These are phyloP conservation scores for Conus betulinus DNA, from an alignment of 1,140 invertebrate species.

Conservation along the genomic window DNA sequence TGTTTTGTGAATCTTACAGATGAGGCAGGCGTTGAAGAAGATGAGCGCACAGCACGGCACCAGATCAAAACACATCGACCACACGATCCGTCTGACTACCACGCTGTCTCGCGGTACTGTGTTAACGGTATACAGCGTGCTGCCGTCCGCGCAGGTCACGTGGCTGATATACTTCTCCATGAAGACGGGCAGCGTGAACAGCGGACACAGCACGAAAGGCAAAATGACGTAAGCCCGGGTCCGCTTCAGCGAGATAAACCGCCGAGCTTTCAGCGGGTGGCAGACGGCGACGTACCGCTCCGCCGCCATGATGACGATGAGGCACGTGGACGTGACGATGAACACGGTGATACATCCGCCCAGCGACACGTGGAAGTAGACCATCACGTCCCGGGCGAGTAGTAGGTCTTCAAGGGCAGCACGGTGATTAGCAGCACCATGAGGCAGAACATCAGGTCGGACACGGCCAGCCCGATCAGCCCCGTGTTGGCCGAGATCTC, in stretches of 20 bases:
- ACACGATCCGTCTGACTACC: slow-evolving; percentile 55
- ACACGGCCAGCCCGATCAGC: slow-evolving; percentile 70
- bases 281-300: slow-evolving; percentile 72
- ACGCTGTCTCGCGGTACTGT: slow-evolving; percentile 52
- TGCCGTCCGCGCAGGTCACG: slow-evolving; percentile 51
- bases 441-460: slow-evolving; percentile 73
- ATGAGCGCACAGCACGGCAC: slow-evolving; percentile 67
- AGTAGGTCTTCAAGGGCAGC: slow-evolving; percentile 52
- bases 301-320: slow-evolving; percentile 72
- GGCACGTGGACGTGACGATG: slow-evolving; percentile 71
- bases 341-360: slow-evolving; percentile 69
- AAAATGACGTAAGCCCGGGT: slow-evolving; percentile 63
- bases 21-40: slow-evolving; percentile 70
- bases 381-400: slow-evolving; percentile 45
- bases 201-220: slow-evolving; percentile 60
- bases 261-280: slow-evolving; percentile 66
- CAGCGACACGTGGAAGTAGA: slow-evolving; percentile 64
- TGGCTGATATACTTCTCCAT: slow-evolving; percentile 61
- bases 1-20: slow-evolving; percentile 66
- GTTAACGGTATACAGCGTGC: slow-evolving; percentile 47
- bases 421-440: slow-evolving; percentile 65
- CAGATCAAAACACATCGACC: slow-evolving; percentile 68
- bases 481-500: slow-evolving; percentile 73
- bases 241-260: slow-evolving; percentile 63
- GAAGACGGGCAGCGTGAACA: slow-evolving; percentile 67